Percentiles rank a stretch among this genome's conserved stretches.
These are phyloP conservation scores for Heliconius nattereri DNA, from an alignment of 1,140 invertebrate genomes.

Conservation along the genomic window DNA sequence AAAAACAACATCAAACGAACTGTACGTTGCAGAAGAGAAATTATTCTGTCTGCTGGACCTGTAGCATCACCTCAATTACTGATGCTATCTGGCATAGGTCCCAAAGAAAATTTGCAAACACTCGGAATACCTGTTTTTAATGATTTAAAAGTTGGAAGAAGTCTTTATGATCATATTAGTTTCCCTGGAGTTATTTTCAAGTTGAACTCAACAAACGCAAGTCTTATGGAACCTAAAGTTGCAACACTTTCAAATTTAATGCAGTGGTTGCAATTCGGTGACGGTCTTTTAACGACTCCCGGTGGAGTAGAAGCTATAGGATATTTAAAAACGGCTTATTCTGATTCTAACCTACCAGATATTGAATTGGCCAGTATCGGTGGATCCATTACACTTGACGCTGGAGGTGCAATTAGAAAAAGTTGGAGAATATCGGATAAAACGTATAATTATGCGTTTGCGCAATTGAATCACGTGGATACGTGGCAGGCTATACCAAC, in stretches of 20 bases:
- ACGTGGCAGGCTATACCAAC: constrained; percentile 87
- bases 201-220: constrained; percentile 79
- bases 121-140: constrained; percentile 85
- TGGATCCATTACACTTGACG: constrained; percentile 68
- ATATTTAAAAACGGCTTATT: constrained; percentile 80
- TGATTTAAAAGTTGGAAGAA: constrained; percentile 86
- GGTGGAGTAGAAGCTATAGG: constrained; percentile 82
- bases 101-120: constrained; percentile 84
- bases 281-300: constrained; percentile 77
- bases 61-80: constrained; percentile 91
- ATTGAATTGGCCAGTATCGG: constrained; percentile 82
- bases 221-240: constrained; percentile 77
- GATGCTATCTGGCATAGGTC: constrained; percentile 91
- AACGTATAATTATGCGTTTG: constrained; percentile 57
- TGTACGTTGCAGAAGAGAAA: constrained; percentile 84
- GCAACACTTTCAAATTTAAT: constrained; percentile 79
- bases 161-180: constrained; percentile 87
- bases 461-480: constrained; percentile 76
- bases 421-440: constrained; percentile 67
- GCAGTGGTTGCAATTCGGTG: constrained; percentile 80
- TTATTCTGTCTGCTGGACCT: constrained; percentile 87
- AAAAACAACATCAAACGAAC: constrained; percentile 73
- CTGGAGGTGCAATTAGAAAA: constrained; percentile 63
- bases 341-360: constrained; percentile 78
- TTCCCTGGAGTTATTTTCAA: constrained; percentile 85